Conservation (phyloP, 1,140 invertebrate species). For the Trichonephila clavata region DNA sequence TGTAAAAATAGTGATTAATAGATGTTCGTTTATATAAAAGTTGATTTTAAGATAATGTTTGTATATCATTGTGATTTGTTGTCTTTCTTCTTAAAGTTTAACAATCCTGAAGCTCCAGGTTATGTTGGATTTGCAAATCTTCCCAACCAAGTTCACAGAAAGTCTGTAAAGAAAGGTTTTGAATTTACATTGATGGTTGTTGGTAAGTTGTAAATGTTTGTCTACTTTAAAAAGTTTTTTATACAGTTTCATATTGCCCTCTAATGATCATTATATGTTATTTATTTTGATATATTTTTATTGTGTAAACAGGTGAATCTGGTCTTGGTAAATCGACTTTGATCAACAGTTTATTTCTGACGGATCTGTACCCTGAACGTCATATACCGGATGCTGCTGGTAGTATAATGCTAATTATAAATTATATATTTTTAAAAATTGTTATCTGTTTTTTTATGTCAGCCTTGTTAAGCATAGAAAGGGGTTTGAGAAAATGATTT, state of each 20-base stretch:
- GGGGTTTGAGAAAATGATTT: too few relatives aligned
- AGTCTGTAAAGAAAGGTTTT: conserved; percentile 99
- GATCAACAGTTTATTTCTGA: conserved; percentile 98
- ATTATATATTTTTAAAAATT: too few relatives aligned
- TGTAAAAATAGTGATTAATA: too few relatives aligned
- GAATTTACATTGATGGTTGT: conserved; percentile 99
- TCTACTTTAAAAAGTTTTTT: background rate
- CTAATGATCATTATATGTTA: background rate
- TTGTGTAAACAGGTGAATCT: conserved; percentile 87
- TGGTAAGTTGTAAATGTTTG: conserved; percentile 87
- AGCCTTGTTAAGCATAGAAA: too few relatives aligned
- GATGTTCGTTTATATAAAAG: too few relatives aligned
- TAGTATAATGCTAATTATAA: conserved; percentile 80
- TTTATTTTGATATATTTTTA: background rate
- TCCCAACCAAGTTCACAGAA: conserved; percentile 98
- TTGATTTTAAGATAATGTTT: too few relatives aligned
- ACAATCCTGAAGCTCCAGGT: conserved; percentile 86
- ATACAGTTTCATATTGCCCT: background rate
- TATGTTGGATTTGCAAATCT: conserved; percentile 98
- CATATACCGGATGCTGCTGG: conserved; percentile 92
- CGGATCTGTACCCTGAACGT: conserved; percentile 95
- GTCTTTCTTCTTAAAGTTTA: conserved; percentile 67
- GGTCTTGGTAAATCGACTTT: conserved; percentile 98
- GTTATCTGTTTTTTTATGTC: too few relatives aligned
- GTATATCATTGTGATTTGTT: background rate